Base-by-base conservation (phyloP, 2,113 vertebrate genomes). In the Tapirus terrestris region DNA sequence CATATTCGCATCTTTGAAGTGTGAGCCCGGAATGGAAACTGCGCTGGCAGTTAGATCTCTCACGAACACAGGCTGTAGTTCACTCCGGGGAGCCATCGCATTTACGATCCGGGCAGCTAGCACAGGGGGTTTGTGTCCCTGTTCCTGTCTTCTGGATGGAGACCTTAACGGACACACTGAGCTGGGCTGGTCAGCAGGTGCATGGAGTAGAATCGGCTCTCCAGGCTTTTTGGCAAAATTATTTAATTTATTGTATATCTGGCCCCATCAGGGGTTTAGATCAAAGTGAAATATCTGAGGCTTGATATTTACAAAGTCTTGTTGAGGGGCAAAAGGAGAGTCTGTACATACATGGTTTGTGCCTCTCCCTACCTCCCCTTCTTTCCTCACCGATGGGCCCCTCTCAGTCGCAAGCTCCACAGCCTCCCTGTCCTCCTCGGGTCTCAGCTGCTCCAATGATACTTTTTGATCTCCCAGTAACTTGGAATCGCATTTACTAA, bases 231-330 rank as follows among this genome's bases (percentile, higher is more conserved):
- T 36, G 43, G 72, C 21, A 85, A 91, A 81, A 85, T 79, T 95
- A 63, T 9, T 85, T 77, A 76, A 97, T 70, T 84, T 70, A 77
- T 65, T 94, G 21, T 86, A 18, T 80, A 68, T 90, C 65, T 96
- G 39, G 12, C 16, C 81, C 53, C 18, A 56, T 58, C 39, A 53
- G 48, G 33, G 14, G 14, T 56, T 90, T 94, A 87, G 76, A 93
- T 85, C 23, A 61, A 92, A 94, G 65, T 67, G 86, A 97, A 82
- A 80, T 86, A 88, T 76, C 72, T 36, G 58, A 72, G 58, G 36
- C 48, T 93, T 70, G 61, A 75, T 68, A 48, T 39, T 93, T 67
- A 91, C 33, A 72, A 93, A 70, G 80, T 81, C 65, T 84, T 75
- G 17, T 12, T 51, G 21, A 61, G 27, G 31, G 36, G 21, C 29